Base-by-base conservation (phyloP, 1,140 invertebrate species). In the Onthophagus taurus region DNA sequence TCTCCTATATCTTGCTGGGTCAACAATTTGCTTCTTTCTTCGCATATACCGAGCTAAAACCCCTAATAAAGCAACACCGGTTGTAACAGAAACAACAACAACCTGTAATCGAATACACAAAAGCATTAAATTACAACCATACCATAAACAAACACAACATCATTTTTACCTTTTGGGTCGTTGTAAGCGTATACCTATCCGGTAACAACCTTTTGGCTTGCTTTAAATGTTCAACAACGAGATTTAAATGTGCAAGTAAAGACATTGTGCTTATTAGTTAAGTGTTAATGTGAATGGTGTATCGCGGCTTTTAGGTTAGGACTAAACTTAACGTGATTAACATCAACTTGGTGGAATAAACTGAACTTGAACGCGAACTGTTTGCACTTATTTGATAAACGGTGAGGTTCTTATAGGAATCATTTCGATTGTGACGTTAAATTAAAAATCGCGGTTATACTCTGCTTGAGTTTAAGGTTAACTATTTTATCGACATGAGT, bases 21-120 rank as follows among this genome's bases (percentile, higher is more conserved):
- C 67, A 55, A 61, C 66, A 65, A 49, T 70, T 68, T 21, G 72
- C 68, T 58, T 77, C 67, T 47, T 65, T 19, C 78, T 68, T 12
- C 75, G 68, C 44, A 80, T 60, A 54, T 75, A 78, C 36, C 71
- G 68, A 11, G 78, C 76, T 2, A 80, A 54, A 2, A 78, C 69
- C 21, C 76, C 74, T 21, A 80, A 69, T 2, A 78, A 65, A 4
- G 74, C 67, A 37, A 76, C 71, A 59, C 77, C 66, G 7, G 71
- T 66, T 12, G 68, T 64, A 24, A 72, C 49, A 6, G 70, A 71
- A 33, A 72, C 56, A 24, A 72, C 45, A 19, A 71, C 58, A 35
- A 72, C 59, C 70, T 72, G 9, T 13, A 33, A 45, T 20, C 14
- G 12, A 26, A 41, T 14, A 41, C 11, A 41, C 6, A 24, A 18